Percentiles rank a stretch among this genome's conserved stretches.
These are phyloP conservation scores for Bhutanitis thaidina DNA, from an alignment of 2,888 invertebrate genomes.

Conservation along the genomic window DNA sequence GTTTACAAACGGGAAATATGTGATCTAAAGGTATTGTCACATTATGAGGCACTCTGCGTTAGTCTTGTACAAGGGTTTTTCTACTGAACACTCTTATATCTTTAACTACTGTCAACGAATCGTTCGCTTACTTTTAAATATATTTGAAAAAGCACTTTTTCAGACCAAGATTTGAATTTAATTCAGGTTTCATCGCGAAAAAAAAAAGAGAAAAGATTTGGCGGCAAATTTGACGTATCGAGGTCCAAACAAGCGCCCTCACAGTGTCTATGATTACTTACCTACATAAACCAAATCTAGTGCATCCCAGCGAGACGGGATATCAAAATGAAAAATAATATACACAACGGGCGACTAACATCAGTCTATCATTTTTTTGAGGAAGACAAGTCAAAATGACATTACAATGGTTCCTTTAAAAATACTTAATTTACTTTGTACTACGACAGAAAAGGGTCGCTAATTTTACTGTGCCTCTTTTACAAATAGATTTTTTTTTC, in stretches of 20 bases:
- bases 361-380: conserved; percentile 65
- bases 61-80: conserved; percentile 58
- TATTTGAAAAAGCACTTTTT: conserved; percentile 61
- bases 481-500: conserved; percentile 38
- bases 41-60: conserved; percentile 67
- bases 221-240: conserved; percentile 35
- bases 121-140: conserved; percentile 19
- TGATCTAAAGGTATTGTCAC: conserved; percentile 64
- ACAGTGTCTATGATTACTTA: conserved; percentile 39
- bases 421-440: conserved; percentile 69
- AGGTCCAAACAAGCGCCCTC: conserved; percentile 63
- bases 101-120: conserved; percentile 43
- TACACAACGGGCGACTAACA: conserved; percentile 51
- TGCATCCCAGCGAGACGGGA: conserved; percentile 73
- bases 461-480: conserved; percentile 40
- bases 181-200: conserved; percentile 19
- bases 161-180: conserved; percentile 39
- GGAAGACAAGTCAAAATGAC: conserved; percentile 59
- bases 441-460: conserved; percentile 57
- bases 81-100: conserved; percentile 67
- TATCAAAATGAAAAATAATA: conserved; percentile 27
- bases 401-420: conserved; percentile 44
- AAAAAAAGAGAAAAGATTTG: neutral
- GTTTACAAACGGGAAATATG: conserved; percentile 28
- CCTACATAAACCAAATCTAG: conserved; percentile 52